Evolutionary conservation across 2,888 invertebrate species (phyloP), one percentile per base, ranked within the genome.

Genomic region (Drosophila falleni): DNA sequence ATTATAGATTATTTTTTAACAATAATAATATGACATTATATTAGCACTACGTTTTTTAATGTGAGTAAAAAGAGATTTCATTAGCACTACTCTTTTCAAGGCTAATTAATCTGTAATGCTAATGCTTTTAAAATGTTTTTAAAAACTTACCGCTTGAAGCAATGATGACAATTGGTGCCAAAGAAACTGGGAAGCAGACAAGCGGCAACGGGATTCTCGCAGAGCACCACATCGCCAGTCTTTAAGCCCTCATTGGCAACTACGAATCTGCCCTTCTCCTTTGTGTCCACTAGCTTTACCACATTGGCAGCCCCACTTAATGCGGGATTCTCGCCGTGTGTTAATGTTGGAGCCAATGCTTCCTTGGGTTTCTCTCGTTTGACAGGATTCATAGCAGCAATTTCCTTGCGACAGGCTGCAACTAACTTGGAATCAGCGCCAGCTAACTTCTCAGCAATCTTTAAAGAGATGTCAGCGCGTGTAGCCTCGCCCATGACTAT

Each of bases 81-180:
- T 31, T 31, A 10, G 10, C 10, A 33, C 10, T 33, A 33, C 10
- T 33, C 3, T 10, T 33, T 33, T 3, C 31, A 33, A 31, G 3
- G 10, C 31, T 31, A 10, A 33, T 33, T 10, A 33, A 33, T 10
- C 2, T 10, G 3, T 10, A 33, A 33, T 33, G 10, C 3, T 31
- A 10, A 31, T 33, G 31, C 19, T 19, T 10, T 33, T 10, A 10
- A 23, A 23, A 23, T 2, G 23, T 23, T 23, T 23, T 39, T 44
- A 16, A 3, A 26, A 44, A 63, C 74, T 67, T 80, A 96, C 96
- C 96, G 95, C 85, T 94, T 93, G 80, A 97, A 96, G 89, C 97
- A 97, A 90, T 97, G 95, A 72, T 96, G 95, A 87, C 97, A 97
- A 90, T 97, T 96, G 1, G 96, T 95, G 2, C 97, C 97, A 89